A percentile compares a stretch with the other conserved stretches of the same genome.
These are phyloP conservation scores for Xenopus tropicalis DNA, from an alignment of 2,113 vertebrate genomes.

Conservation along the genomic window DNA sequence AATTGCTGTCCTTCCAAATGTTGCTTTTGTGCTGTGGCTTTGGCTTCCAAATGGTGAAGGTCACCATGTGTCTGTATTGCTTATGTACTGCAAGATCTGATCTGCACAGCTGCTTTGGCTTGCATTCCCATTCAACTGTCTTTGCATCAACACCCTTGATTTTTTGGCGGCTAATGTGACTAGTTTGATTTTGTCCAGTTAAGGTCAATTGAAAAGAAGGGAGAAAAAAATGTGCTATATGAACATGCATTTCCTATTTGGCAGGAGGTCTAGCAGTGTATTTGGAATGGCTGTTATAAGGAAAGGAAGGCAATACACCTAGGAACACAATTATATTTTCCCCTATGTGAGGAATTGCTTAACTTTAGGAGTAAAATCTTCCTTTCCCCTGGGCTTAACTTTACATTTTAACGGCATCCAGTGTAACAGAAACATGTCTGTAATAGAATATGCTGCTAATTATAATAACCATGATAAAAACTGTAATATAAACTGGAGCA, in stretches of 20 bases:
- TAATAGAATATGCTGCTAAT: not conserved
- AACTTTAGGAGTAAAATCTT: not conserved
- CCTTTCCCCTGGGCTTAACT: not conserved
- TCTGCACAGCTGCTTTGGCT: slow-evolving; percentile 16
- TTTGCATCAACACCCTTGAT: slow-evolving; percentile 19
- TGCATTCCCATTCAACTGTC: not conserved
- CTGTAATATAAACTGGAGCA: not conserved
- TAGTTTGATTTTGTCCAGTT: slow-evolving; percentile 11
- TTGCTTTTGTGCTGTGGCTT: not conserved
- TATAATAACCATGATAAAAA: not conserved
- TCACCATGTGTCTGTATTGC: not conserved
- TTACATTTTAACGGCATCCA: not conserved
- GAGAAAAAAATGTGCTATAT: not conserved
- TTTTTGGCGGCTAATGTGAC: slow-evolving; percentile 12
- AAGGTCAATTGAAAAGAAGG: not conserved
- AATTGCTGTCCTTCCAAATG: not conserved
- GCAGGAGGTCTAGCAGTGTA: not conserved
- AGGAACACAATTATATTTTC: not conserved
- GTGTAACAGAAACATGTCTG: not conserved
- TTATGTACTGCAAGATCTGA: not conserved
- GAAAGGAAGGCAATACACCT: not conserved
- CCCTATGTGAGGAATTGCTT: not conserved
- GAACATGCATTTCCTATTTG: slow-evolving; percentile 21
- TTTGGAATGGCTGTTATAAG: not conserved
- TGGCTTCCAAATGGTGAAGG: not conserved